phyloP scores from a whole-genome alignment of 1,140 invertebrate species.

The Sitobion miscanthi region DNA sequence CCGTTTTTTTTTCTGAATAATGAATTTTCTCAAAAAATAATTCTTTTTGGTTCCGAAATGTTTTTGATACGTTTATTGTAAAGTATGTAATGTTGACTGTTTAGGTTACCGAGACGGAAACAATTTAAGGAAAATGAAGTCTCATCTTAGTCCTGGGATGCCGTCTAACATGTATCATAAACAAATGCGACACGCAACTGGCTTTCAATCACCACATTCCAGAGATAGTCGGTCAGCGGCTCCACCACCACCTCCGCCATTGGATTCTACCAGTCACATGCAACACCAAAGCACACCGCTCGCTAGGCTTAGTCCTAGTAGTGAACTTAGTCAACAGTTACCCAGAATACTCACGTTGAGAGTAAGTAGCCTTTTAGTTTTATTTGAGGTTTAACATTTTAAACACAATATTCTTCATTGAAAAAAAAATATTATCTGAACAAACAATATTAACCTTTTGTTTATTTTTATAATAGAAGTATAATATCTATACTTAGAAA shows the following conservation, averaged over 20 bases:
- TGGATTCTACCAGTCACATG: conserved; percentile 64
- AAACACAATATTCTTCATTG: no score
- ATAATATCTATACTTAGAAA: neutral
- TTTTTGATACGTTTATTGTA: neutral
- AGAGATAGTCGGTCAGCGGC: conserved; percentile 64
- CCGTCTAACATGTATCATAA: conserved; percentile 73
- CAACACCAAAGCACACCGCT: conserved; percentile 85
- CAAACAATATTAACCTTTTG: no score
- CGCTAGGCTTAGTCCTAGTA: conserved; percentile 87
- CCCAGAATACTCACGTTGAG: conserved; percentile 84
- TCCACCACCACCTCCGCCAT: conserved; percentile 68
- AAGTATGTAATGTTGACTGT: neutral
- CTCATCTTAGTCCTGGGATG: conserved; percentile 70
- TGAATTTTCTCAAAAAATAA: neutral
- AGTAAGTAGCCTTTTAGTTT: conserved; percentile 57
- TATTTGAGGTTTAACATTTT: neutral
- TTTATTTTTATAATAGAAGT: no score
- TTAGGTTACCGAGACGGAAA: conserved; percentile 75
- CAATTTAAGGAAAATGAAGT: conserved; percentile 85
- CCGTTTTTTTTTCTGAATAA: neutral
- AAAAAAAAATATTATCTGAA: neutral
- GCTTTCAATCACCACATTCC: conserved; percentile 70
- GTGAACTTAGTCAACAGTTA: conserved; percentile 88
- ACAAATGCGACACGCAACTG: conserved; percentile 72
- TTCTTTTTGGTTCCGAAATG: neutral